These are phyloP conservation scores for Hipposideros armiger DNA, from an alignment of 2,113 vertebrate genomes.

Conservation along the genomic window DNA sequence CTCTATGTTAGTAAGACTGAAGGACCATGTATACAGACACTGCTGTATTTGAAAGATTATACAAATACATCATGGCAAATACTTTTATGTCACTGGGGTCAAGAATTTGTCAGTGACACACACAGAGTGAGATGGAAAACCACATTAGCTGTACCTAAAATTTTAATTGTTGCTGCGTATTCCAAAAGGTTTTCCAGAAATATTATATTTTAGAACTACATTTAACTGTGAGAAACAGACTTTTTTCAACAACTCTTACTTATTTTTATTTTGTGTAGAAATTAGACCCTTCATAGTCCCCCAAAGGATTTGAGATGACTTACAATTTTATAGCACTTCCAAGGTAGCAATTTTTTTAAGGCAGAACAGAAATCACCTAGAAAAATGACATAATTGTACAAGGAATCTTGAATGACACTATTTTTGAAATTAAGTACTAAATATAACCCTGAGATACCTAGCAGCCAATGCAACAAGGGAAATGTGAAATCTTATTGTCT, in stretches of 20 bases:
- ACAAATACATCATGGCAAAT: not conserved
- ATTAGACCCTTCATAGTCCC: not conserved
- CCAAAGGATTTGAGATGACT: not conserved
- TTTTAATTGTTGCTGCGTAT: not conserved
- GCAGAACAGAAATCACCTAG: not conserved
- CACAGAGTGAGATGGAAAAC: not conserved
- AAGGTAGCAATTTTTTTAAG: not conserved
- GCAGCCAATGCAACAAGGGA: conserved; percentile 12
- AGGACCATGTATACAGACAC: not conserved
- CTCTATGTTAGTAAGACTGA: not conserved
- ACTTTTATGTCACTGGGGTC: not conserved
- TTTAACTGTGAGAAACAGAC: not conserved
- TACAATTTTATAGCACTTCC: not conserved
- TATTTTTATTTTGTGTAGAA: conserved; percentile 41
- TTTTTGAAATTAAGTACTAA: conserved; percentile 36
- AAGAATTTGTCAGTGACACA: not conserved
- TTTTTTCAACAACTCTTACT: not conserved
- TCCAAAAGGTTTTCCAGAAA: not conserved
- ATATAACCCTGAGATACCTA: not conserved
- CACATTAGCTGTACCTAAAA: not conserved
- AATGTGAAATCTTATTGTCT: not conserved
- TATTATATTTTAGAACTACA: not conserved
- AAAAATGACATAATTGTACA: not conserved
- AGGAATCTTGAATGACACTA: not conserved
- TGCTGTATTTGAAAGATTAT: not conserved